Evolutionary conservation across 2,888 invertebrate species (phyloP).

Genomic region (Trisateles emortualis): DNA sequence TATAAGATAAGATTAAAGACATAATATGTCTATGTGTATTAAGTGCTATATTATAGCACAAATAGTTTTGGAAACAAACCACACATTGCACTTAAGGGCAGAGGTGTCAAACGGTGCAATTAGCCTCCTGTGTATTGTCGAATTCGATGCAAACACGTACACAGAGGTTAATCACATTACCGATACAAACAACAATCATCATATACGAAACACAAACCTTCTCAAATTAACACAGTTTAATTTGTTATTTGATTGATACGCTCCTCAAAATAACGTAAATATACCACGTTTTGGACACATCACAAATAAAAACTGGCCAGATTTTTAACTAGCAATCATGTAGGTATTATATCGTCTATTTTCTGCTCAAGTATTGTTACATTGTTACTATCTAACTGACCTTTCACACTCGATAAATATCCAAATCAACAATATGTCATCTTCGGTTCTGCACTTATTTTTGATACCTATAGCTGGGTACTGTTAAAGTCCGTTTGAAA

Average conservation of each 20-base stretch:
- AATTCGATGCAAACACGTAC: not conserved
- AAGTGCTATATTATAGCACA: not conserved
- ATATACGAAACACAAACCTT: not conserved
- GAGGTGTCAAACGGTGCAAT: not conserved
- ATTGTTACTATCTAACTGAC: conserved; percentile 45
- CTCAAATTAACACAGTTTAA: not conserved
- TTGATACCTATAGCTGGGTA: not conserved
- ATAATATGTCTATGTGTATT: too few species aligned
- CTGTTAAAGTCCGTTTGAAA: not conserved
- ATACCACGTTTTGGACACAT: conserved; percentile 7
- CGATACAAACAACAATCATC: not conserved
- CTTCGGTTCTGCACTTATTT: conserved; percentile 2
- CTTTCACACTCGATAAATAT: conserved; percentile 55
- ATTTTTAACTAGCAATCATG: conserved; percentile 12
- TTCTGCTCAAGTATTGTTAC: conserved; percentile 15
- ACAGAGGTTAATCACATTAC: not conserved
- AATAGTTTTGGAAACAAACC: not conserved
- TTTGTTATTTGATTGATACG: too few species aligned
- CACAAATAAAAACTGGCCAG: conserved; percentile 11
- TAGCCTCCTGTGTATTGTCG: not conserved
- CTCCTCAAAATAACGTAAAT: not conserved
- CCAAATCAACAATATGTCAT: conserved; percentile 29
- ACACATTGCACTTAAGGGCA: not conserved
- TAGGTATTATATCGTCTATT: not conserved
- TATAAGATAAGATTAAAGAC: too few species aligned